Conservation (phyloP, 1,140 invertebrate species). For the Oreohelix idahoensis region DNA sequence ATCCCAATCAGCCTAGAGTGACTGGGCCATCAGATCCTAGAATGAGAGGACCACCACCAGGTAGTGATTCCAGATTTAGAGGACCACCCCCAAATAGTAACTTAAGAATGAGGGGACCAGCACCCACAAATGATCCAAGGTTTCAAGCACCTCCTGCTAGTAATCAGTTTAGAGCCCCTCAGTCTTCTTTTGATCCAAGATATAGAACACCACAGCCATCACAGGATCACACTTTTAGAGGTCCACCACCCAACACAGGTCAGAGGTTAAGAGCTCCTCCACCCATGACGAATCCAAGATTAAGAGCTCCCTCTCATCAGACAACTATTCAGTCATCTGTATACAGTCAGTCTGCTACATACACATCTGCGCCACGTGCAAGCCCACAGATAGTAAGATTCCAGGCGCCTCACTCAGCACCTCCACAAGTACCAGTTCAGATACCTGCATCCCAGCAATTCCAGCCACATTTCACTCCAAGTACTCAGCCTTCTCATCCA, state of each 20-base stretch:
- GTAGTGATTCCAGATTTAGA: neutral
- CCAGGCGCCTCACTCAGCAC: neutral
- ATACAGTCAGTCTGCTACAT: neutral
- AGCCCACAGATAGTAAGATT: neutral
- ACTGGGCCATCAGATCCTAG: neutral
- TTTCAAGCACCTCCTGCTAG: neutral
- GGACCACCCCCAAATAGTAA: slow-evolving; percentile 10
- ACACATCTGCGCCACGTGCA: neutral
- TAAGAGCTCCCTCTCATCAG: neutral
- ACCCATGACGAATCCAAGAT: slow-evolving; percentile 5
- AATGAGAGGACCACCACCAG: slow-evolving; percentile 21
- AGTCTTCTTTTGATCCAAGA: neutral
- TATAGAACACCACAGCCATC: neutral
- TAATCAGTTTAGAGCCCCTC: neutral
- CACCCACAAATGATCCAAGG: neutral
- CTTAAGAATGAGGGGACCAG: neutral
- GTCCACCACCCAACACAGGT: neutral
- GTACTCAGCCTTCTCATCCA: neutral
- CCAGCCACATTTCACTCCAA: neutral
- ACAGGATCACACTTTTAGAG: neutral
- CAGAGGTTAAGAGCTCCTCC: neutral
- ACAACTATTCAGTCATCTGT: neutral
- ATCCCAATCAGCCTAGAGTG: neutral
- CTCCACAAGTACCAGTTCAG: neutral
- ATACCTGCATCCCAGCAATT: slow-evolving; percentile 8